Conservation (phyloP, 2,888 invertebrate genomes). For the Achlya flavicornis region DNA sequence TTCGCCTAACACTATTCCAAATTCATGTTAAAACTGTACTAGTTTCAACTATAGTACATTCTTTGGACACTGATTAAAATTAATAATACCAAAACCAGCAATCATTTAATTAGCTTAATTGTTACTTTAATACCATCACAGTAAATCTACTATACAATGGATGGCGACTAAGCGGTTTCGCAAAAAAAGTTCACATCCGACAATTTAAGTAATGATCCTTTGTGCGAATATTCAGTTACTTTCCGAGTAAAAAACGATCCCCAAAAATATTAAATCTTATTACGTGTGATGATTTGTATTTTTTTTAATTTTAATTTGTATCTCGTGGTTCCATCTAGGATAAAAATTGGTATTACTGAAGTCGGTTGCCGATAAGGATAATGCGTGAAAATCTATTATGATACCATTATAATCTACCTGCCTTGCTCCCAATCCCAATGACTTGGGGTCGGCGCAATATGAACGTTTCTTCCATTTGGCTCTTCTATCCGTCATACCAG, state of each 20-base stretch:
- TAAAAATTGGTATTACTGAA: too few species aligned
- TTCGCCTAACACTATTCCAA: too few species aligned
- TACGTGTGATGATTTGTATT: neutral
- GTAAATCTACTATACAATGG: neutral
- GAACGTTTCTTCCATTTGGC: too few species aligned
- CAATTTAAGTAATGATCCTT: neutral
- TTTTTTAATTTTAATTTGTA: neutral
- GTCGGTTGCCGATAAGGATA: too few species aligned
- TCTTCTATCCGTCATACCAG: too few species aligned
- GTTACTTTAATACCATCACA: neutral
- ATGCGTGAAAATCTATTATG: too few species aligned
- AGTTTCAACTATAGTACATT: too few species aligned
- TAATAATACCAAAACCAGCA: neutral
- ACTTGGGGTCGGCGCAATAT: too few species aligned
- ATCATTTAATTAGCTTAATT: neutral
- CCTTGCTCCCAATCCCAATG: too few species aligned
- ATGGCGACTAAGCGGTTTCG: slow-evolving; percentile 2
- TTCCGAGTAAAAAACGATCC: neutral
- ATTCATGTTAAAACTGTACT: too few species aligned
- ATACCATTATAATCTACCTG: too few species aligned
- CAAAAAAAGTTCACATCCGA: neutral
- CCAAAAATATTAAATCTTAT: neutral
- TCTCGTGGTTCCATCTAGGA: neutral
- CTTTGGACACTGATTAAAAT: too few species aligned
- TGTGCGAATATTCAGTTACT: slow-evolving; percentile 1